A percentile compares a stretch with the other conserved stretches of the same genome.
These are phyloP conservation scores for Graphium colonna DNA, from an alignment of 2,888 invertebrate species.

Conservation along the genomic window DNA sequence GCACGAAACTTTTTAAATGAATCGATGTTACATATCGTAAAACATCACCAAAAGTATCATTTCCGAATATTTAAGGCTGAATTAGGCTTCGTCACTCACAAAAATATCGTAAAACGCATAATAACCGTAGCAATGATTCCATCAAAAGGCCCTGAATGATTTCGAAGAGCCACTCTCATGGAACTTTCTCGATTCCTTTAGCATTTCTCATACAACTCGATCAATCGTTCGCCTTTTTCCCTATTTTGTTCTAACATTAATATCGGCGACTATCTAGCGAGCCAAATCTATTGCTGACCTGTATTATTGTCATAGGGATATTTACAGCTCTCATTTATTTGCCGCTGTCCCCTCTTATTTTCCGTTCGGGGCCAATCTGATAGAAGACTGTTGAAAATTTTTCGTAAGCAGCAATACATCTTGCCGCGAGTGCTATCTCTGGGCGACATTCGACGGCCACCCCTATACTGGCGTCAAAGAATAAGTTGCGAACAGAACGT, in stretches of 20 bases:
- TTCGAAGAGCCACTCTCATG: conserved; percentile 33
- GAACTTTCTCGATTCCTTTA: conserved; percentile 52
- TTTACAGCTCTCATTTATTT: conserved; percentile 77
- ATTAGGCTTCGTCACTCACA: conserved; percentile 5
- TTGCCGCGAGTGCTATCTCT: conserved; percentile 77
- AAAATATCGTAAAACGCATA: conserved; percentile 23
- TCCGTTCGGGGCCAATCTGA: conserved; percentile 78
- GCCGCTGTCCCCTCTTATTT: conserved; percentile 78
- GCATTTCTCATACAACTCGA: conserved; percentile 56
- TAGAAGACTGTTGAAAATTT: conserved; percentile 78
- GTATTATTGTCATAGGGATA: conserved; percentile 80
- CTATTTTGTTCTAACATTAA: conserved; percentile 76
- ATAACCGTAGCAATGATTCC: conserved; percentile 28
- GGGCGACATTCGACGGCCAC: conserved; percentile 75
- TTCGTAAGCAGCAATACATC: conserved; percentile 80
- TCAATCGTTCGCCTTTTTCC: conserved; percentile 62
- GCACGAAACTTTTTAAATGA: not conserved
- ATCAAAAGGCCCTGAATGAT: conserved; percentile 31
- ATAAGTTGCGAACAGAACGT: conserved; percentile 21
- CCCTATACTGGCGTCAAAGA: conserved; percentile 63
- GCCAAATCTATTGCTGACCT: conserved; percentile 79
- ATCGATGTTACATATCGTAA: not conserved
- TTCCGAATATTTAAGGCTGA: conserved; percentile 1
- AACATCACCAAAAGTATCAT: not conserved
- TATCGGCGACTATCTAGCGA: conserved; percentile 69